Evolutionary conservation across 2,113 vertebrate genomes (phyloP), one percentile per base, ranked within the genome.

Genomic region (Otolemur garnettii): DNA sequence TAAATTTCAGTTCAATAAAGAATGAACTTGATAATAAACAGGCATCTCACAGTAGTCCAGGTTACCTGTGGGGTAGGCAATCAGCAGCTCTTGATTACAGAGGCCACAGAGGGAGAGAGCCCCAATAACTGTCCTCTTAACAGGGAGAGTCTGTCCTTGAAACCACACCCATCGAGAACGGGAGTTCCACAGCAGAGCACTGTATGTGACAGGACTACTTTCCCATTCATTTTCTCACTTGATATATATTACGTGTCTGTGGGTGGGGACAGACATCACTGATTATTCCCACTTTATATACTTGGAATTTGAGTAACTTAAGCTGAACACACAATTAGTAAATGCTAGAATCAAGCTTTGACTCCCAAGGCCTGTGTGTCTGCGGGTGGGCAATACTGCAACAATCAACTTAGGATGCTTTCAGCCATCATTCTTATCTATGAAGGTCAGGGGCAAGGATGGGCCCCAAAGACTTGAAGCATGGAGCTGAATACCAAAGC

Each of bases 1-100:
- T 68, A 90, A 12, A 62, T 75, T 87, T 92, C 77, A 84, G 84
- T 50, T 75, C 80, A 79, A 80, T 62, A 75, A 90, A 69, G 75
- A 93, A 83, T 85, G 62, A 95, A 50, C 57, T 53, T 12, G 24
- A 68, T 12, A 45, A 55, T 26, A 91, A 87, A 57, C 72, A 85
- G 66, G 14, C 42, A 19, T 9, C 35, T 72, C 24, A 33, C 42
- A 26, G 64, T 21, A 83, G 57, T 74, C 45, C 35, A 53, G 72
- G 7, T 2, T 35, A 55, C 57, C 84, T 84, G 45, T n/a, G 55
- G 28, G 53, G 66, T 7, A 30, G 15, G 75, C 38, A 62, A 1
- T 7, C 38, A 87, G 81, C 21, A 68, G 85, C 42, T 92, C 59
- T 19, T n/a, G 69, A 84, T 84, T 68, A 64, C 60, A 96, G 68